Evolutionary conservation across 35 echinoderm and acorn worm species (phyloP).

Genomic region (Ophiothrix spiculata): DNA sequence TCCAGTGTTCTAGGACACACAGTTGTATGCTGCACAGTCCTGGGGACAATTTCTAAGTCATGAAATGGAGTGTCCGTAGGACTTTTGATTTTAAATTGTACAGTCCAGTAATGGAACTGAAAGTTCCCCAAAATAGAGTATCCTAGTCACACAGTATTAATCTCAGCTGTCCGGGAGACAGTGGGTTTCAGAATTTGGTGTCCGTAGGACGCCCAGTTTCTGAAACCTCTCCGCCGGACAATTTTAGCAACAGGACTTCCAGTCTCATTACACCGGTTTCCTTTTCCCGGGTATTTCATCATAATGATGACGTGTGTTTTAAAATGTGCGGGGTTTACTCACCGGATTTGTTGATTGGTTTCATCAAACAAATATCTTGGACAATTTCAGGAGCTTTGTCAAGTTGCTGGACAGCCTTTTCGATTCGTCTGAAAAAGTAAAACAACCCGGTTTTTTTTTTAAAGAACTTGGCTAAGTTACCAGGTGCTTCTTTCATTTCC

Average conservation of each 20-base stretch:
- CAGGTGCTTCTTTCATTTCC: too few species aligned
- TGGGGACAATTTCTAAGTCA: too few species aligned
- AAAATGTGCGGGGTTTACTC: not conserved
- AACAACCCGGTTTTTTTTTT: not conserved
- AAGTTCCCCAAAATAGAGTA: too few species aligned
- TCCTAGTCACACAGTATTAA: too few species aligned
- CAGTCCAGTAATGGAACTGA: too few species aligned
- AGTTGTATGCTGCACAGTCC: too few species aligned
- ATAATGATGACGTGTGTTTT: not conserved
- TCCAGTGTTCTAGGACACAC: too few species aligned
- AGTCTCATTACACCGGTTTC: not conserved
- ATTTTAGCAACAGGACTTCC: not conserved
- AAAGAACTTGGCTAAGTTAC: not conserved
- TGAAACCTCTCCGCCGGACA: not conserved
- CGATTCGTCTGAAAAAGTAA: slow-evolving; percentile 44
- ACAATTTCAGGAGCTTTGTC: slow-evolving; percentile 19
- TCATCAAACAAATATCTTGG: slow-evolving; percentile 51
- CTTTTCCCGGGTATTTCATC: too few species aligned
- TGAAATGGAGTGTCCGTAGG: too few species aligned
- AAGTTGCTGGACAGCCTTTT: slow-evolving; percentile 44
- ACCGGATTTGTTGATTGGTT: not conserved
- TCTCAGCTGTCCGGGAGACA: not conserved
- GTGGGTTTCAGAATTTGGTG: not conserved
- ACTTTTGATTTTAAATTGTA: too few species aligned
- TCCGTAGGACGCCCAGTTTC: not conserved